These are phyloP conservation scores for Clarias magur DNA, from an alignment of 2,113 vertebrate species.

Conservation along the genomic window DNA sequence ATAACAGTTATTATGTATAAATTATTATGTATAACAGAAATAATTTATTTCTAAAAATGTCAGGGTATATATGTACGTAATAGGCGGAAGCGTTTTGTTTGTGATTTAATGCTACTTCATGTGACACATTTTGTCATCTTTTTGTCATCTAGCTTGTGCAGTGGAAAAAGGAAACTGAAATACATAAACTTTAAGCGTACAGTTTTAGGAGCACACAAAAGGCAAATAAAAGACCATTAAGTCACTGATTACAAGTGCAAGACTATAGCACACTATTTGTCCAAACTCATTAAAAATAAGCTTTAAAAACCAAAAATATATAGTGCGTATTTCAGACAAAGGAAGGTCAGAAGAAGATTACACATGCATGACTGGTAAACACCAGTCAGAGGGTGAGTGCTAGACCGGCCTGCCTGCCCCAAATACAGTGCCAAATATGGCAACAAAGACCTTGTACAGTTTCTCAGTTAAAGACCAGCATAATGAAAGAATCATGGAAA, in stretches of 20 bases:
- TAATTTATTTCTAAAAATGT: neutral
- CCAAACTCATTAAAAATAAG: too few species aligned
- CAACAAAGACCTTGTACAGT: too few species aligned
- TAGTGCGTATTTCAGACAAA: neutral
- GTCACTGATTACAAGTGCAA: neutral
- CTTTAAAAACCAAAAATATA: neutral
- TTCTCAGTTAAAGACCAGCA: too few species aligned
- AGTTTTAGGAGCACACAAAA: neutral
- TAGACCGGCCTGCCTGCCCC: too few species aligned
- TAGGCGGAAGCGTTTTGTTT: neutral
- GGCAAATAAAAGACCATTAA: slow-evolving; percentile 10
- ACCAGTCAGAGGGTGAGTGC: too few species aligned
- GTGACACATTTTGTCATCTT: neutral
- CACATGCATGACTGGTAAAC: too few species aligned
- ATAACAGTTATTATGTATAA: neutral
- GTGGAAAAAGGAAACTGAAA: neutral
- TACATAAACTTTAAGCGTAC: neutral
- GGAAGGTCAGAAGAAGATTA: neutral
- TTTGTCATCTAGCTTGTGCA: neutral
- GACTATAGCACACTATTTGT: neutral
- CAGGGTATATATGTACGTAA: neutral
- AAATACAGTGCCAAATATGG: too few species aligned
- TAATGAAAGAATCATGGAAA: too few species aligned
- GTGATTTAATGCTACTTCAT: neutral
- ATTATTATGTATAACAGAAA: neutral